phyloP scores from a whole-genome alignment of 2,797 vertebrate genomes.

The Spinus pinus region DNA sequence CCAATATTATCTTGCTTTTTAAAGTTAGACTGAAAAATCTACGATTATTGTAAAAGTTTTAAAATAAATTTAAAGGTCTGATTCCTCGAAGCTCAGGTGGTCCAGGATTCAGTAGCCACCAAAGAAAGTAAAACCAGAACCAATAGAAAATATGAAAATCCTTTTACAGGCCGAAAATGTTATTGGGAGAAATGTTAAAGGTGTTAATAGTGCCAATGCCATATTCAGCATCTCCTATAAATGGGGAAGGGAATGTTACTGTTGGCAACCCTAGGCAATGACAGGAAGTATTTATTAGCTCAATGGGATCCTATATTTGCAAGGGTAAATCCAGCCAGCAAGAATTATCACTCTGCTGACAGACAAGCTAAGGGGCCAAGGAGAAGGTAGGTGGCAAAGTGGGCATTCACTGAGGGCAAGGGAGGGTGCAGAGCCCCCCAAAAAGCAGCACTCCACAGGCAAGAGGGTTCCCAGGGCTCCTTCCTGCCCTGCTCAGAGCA shows the following conservation, averaged over 20 bases:
- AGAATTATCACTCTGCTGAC: background rate
- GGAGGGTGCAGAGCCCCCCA: background rate
- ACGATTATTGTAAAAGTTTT: background rate
- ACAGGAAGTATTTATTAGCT: conserved; percentile 24
- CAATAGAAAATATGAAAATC: background rate
- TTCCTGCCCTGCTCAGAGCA: background rate
- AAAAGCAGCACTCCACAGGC: background rate
- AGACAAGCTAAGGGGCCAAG: background rate
- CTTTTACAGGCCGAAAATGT: background rate
- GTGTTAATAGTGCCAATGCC: conserved; percentile 17
- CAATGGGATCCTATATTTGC: conserved; percentile 14
- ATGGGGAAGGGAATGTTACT: conserved; percentile 15
- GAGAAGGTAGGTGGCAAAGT: background rate
- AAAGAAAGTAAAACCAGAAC: background rate
- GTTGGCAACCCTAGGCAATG: conserved; percentile 27
- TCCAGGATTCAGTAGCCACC: background rate
- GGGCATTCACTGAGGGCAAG: background rate
- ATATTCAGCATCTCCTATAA: conserved; percentile 11
- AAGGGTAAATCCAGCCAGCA: conserved; percentile 15
- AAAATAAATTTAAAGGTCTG: background rate
- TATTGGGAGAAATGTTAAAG: background rate
- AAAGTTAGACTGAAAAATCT: background rate
- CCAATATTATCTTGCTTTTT: background rate
- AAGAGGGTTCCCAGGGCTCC: background rate
- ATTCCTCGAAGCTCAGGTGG: background rate